A percentile compares a stretch with the other conserved stretches of the same genome.
These are phyloP conservation scores for Papilio machaon DNA, from an alignment of 1,140 invertebrate species.

Conservation along the genomic window DNA sequence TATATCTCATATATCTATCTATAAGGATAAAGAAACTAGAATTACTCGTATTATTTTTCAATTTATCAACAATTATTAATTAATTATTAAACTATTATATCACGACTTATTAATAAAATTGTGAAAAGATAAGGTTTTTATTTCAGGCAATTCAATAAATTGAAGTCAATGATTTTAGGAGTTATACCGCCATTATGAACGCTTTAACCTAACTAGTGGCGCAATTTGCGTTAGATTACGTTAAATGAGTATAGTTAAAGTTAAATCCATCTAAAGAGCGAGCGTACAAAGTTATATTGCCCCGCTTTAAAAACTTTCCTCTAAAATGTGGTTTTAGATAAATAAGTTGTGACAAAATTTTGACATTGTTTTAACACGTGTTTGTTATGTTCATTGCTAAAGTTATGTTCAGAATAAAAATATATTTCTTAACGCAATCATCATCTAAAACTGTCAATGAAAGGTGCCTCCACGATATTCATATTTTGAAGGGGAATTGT, in stretches of 20 bases:
- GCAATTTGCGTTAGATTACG: constrained; percentile 26
- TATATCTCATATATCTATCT: no score
- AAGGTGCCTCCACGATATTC: no score
- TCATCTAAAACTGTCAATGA: no score
- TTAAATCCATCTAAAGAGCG: constrained; percentile 21
- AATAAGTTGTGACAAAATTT: constrained; percentile 9
- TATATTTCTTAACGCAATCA: no score
- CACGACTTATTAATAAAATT: no score
- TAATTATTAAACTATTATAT: no score
- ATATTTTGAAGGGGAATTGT: no score
- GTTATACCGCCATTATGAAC: constrained; percentile 13
- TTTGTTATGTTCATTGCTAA: background rate
- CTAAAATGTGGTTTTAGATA: constrained; percentile 24
- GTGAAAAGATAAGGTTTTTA: no score
- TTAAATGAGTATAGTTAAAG: constrained; percentile 23
- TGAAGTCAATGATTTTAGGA: constrained; percentile 1
- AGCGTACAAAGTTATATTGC: constrained; percentile 17
- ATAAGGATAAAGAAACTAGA: no score
- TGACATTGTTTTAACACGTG: constrained; percentile 9
- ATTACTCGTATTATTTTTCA: no score
- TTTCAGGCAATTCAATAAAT: background rate
- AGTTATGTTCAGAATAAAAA: background rate
- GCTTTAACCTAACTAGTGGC: constrained; percentile 5
- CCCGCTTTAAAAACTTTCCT: constrained; percentile 14
- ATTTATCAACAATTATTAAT: no score